These are phyloP conservation scores for Pocota personata DNA, from an alignment of 2,888 invertebrate species.

Conservation along the genomic window DNA sequence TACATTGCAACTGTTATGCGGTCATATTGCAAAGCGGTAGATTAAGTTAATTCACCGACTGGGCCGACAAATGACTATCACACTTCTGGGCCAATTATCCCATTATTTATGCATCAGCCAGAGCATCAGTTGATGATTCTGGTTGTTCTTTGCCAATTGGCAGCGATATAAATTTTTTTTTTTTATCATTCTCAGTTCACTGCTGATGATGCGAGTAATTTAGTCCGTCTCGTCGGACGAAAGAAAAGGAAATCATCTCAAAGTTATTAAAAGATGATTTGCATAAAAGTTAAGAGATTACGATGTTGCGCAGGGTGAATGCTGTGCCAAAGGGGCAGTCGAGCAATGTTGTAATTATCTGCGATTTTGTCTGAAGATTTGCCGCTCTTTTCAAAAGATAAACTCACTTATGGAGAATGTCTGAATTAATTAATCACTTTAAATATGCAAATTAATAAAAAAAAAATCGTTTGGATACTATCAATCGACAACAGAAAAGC, in stretches of 20 bases:
- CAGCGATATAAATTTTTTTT: not conserved
- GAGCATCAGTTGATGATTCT: constrained; percentile 41
- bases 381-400: constrained; percentile 15
- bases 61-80: constrained; percentile 67
- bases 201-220: constrained; percentile 60
- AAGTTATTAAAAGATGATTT: constrained; percentile 81
- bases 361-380: constrained; percentile 35
- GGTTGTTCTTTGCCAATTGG: constrained; percentile 42
- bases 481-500: not conserved
- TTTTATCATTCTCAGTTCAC: not conserved
- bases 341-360: constrained; percentile 36
- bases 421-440: constrained; percentile 48
- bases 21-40: not conserved
- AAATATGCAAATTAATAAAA: constrained; percentile 54
- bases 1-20: not conserved
- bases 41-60: constrained; percentile 31
- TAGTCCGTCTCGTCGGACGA: constrained; percentile 12
- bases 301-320: not conserved
- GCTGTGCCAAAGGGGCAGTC: constrained; percentile 21
- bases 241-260: constrained; percentile 62
- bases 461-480: not conserved
- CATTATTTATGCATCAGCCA: constrained; percentile 71
- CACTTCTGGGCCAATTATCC: constrained; percentile 71
- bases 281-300: constrained; percentile 76
- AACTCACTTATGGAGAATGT: not conserved